Base-by-base conservation (phyloP, 53 echinoderm and acorn worm genomes). In the Echinarachnius parma region DNA sequence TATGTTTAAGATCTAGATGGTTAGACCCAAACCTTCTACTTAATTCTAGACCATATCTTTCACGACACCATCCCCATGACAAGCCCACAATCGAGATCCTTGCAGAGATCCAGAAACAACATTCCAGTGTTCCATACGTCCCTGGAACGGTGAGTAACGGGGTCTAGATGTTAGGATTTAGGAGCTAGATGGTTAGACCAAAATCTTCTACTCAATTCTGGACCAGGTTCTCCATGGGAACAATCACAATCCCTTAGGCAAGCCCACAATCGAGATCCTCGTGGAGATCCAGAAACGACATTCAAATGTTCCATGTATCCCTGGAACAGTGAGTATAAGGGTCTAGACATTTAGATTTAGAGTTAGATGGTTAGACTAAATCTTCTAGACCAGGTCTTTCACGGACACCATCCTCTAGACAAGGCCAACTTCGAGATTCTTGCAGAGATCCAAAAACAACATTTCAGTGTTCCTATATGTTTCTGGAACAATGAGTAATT, bases 151-250 rank as follows among this genome's bases (percentile, higher is more conserved):
- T 98, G 57, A 92, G 91, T 86, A 42, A 42, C 42, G 7, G 14
- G 42, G 42, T 42, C 62, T 92, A 98, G 70, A 98, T 92, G 81
- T 82, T 92, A 78, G 92, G 92, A 67, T 75, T 92, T 36, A 92
- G 91, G 15, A 88, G 82, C 34, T 84, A 85, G 58, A 87, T 98
- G 80, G n/a, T n/a, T 88, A 98, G 69, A 87, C 82, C 35, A 91
- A 98, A 28, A 82, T 98, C 60, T 85, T 81, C 68, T 98, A 92
- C 36, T 81, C 88, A 31, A 98, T 98, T 44, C 59, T 98, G 33
- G 98, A 98, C 79, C 98, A 98, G 62, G 48, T 88, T 10, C 82
- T 69, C 46, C 98, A 98, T 32, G 91, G 82, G 42, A n/a, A n/a
- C n/a, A n/a, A n/a, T n/a, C 50, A 78, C 33, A 83, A 92, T 46